Percentiles rank a stretch among this genome's conserved stretches.
Evolutionary conservation across 2,888 invertebrate genomes (phyloP).

Genomic region (Dermolepida albohirtum): DNA sequence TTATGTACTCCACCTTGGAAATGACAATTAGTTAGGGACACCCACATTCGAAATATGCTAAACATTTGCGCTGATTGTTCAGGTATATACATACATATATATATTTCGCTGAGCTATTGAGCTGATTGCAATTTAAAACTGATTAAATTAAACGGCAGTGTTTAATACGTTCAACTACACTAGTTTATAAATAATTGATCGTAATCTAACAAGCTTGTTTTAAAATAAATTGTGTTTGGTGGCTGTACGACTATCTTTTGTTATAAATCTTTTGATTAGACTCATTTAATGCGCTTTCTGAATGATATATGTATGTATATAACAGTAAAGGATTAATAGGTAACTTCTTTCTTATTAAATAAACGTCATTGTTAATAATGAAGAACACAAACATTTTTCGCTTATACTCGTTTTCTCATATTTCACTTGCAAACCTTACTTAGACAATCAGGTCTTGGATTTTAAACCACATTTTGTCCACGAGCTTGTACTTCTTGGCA

Average conservation of each 20-base stretch:
- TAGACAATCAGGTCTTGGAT: too few species aligned
- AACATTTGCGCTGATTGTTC: slow-evolving; percentile 26
- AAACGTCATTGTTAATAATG: too few species aligned
- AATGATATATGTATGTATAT: too few species aligned
- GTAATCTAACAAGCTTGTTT: not conserved
- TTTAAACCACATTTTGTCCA: too few species aligned
- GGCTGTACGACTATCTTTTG: not conserved
- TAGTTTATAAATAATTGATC: slow-evolving; percentile 10
- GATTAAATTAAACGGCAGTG: slow-evolving; percentile 4
- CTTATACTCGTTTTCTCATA: too few species aligned
- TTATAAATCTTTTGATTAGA: too few species aligned
- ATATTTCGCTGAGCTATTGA: slow-evolving; percentile 18
- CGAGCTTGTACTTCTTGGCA: too few species aligned
- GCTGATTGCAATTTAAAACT: slow-evolving; percentile 10
- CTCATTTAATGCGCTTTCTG: too few species aligned
- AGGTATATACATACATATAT: not conserved
- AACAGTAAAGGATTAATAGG: too few species aligned
- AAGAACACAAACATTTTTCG: too few species aligned
- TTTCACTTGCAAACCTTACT: too few species aligned
- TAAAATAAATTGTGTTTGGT: slow-evolving; percentile 11
- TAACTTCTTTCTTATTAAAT: too few species aligned
- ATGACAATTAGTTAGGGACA: slow-evolving; percentile 50
- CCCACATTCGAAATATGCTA: slow-evolving; percentile 45
- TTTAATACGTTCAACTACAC: not conserved
- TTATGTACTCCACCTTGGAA: slow-evolving; percentile 45